Evolutionary conservation across 2,113 vertebrate genomes (phyloP), one percentile per base, ranked within the genome.

Genomic region (Vireo altiloquus): DNA sequence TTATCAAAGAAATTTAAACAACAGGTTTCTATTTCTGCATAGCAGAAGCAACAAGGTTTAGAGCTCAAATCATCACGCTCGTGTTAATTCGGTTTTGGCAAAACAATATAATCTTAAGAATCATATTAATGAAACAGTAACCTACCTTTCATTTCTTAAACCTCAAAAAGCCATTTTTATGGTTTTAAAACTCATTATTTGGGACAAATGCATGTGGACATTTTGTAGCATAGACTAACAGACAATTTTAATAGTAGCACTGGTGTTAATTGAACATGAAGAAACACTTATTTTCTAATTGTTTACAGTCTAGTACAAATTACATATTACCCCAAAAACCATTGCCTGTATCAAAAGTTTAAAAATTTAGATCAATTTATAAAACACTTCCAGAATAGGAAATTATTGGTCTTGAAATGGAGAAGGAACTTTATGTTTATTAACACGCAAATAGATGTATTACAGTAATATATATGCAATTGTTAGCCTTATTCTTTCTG

Each of bases 11-110:
- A 89, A 94, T 37, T 96, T 92, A 90, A 87, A 97, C 93, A 96
- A 76, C 30, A 92, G 40, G 61, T 89, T 95, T 92, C 93, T 64
- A 91, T 97, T 97, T 98, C 98, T 98, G 98, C 98, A 98, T 37
- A 97, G 98, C 98, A 98, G 98, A 98, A 98, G 93, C 96, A 94
- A 94, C 31, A 68, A 28, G 52, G 76, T 96, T 95, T 92, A 97
- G 90, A 97, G 95, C 87, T 95, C 91, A 91, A 74, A 82, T 39
- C 21, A 82, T 87, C 70, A 10, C 47, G 91, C 97, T 97, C 90
- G 4, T 21, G 35, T 96, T 95, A 96, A 82, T 95, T 97, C 85
- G 66, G 89, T 98, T 98, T 97, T 96, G 96, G 94, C 94, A 96
- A 95, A 82, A 92, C 50, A 90, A 56, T 10, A 79, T 7, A 81